Evolutionary conservation across 2,797 vertebrate species (phyloP).

Genomic region (Coccyzus lansbergi): DNA sequence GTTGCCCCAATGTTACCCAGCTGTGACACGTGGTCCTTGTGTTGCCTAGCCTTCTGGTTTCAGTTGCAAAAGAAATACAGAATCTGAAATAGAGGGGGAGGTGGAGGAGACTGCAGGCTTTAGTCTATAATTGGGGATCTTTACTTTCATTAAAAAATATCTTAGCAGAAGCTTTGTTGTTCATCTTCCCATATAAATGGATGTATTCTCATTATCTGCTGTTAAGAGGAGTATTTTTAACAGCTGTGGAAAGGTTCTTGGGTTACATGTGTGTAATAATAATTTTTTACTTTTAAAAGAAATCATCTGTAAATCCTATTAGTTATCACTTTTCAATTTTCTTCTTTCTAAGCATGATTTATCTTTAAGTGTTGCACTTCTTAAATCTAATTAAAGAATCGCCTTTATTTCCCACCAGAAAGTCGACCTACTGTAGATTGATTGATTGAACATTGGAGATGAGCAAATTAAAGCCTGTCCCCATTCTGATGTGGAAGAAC

Average conservation of each 20-base stretch:
- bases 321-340: conserved; percentile 47
- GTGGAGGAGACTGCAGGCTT: not conserved
- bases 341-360: conserved; percentile 53
- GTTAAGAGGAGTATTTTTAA: conserved; percentile 56
- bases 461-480: not conserved
- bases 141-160: conserved; percentile 19
- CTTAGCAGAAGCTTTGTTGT: conserved; percentile 36
- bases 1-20: not conserved
- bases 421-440: not conserved
- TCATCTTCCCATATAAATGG: conserved; percentile 37
- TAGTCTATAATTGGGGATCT: not conserved
- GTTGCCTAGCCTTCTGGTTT: not conserved
- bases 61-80: not conserved
- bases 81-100: not conserved
- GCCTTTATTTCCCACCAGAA: conserved; percentile 25
- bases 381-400: conserved; percentile 61
- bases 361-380: conserved; percentile 45
- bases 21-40: not conserved
- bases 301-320: conserved; percentile 59
- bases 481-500: not conserved
- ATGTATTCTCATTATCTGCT: conserved; percentile 52
- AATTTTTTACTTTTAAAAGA: conserved; percentile 48
- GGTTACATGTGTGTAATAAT: conserved; percentile 30
- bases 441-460: not conserved
- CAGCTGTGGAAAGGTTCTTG: conserved; percentile 38